phyloP scores from a whole-genome alignment of 2,888 invertebrate species.

The Acleris laterana region DNA sequence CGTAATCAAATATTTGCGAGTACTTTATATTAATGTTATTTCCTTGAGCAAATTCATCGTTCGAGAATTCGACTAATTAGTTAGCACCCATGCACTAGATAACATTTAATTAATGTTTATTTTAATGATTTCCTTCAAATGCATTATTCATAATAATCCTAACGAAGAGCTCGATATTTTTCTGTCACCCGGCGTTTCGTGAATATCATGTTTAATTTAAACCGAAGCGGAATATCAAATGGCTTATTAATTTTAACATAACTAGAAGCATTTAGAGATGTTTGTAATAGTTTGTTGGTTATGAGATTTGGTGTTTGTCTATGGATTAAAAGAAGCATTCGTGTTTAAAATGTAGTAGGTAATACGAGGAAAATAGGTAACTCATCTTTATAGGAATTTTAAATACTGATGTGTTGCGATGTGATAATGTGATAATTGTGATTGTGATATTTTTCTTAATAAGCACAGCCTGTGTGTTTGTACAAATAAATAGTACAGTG shows the following conservation, averaged over 20 bases:
- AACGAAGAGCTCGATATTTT: neutral
- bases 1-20: neutral
- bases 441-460: no score
- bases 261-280: neutral
- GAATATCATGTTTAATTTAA: slow-evolving; percentile 19
- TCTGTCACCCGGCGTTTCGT: neutral
- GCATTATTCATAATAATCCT: neutral
- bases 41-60: slow-evolving; percentile 1
- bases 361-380: no score
- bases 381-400: no score
- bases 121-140: slow-evolving; percentile 6
- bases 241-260: slow-evolving; percentile 20
- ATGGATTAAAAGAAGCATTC: no score
- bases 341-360: no score
- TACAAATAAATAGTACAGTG: no score
- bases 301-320: neutral
- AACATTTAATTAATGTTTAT: slow-evolving; percentile 6
- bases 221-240: slow-evolving; percentile 14
- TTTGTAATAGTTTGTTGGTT: neutral
- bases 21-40: neutral
- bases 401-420: no score
- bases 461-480: no score
- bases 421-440: no score
- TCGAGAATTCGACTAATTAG: slow-evolving; percentile 7
- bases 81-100: neutral